Evolutionary conservation across 2,797 vertebrate genomes (phyloP).

Genomic region (Picus viridis): DNA sequence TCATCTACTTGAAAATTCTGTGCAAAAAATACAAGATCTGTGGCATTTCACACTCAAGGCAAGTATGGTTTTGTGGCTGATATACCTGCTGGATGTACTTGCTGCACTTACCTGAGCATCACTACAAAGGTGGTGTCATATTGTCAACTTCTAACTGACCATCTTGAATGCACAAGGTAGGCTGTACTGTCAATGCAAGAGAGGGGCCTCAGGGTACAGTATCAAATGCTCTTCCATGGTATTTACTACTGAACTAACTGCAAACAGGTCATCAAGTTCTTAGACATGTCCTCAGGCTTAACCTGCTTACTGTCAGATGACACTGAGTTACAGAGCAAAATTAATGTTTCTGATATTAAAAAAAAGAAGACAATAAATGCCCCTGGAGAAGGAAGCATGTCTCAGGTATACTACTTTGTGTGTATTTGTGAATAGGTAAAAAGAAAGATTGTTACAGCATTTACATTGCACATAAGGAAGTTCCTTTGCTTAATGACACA

Average conservation of each 20-base stretch:
- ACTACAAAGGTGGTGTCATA: neutral
- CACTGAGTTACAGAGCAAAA: neutral
- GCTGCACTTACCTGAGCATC: neutral
- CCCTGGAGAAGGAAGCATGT: neutral
- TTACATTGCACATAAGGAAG: neutral
- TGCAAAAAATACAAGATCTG: neutral
- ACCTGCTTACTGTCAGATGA: neutral
- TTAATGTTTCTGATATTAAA: neutral
- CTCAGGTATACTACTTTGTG: neutral
- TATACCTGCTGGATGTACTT: neutral
- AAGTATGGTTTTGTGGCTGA: neutral
- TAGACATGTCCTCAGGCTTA: neutral
- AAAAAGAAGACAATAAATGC: neutral
- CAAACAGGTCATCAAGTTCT: neutral
- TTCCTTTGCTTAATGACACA: neutral
- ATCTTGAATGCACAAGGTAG: neutral
- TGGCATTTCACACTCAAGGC: neutral
- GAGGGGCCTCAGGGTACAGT: neutral
- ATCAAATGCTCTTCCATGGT: neutral
- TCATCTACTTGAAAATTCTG: neutral
- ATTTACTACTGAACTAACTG: neutral
- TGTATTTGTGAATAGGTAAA: neutral
- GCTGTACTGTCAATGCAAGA: neutral
- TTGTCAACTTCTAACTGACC: neutral
- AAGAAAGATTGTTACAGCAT: neutral